Evolutionary conservation across 1,140 invertebrate genomes (phyloP), one percentile per base, ranked within the genome.

Genomic region (Melanaphis sacchari): DNA sequence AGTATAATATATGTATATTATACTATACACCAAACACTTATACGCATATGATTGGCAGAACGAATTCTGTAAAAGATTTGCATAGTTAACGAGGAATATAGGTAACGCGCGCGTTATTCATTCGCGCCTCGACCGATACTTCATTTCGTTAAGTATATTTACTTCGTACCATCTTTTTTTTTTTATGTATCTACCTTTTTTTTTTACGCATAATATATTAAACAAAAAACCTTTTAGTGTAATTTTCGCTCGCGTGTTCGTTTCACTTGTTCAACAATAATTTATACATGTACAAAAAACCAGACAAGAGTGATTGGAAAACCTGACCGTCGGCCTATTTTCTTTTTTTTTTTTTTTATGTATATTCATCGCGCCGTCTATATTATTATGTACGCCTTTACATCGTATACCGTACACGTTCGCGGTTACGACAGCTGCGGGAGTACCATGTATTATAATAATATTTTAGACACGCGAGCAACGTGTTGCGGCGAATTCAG

Each of bases 181-280:
- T 66, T 18, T 76, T 59, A 59, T 6, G 54, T 59, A 59, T 26
- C 26, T 59, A 24, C 11, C 9, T 4, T 66, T 31, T 31, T n/a
- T n/a, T 66, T 31, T 31, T 76, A n/a, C 59, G 3, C 5, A 41
- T 31, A 41, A 40, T 84, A 26, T 15, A 43, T n/a, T 31, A 31
- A 0, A 43, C 46, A 87, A 49, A 52, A 49, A 88, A 43, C n/a
- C 46, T 88, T 88, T 88, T 88, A 88, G 43, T 22, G 40, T 52
- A 52, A 49, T 88, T 87, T 88, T 88, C 46, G 46, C 4, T 88
- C 46, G 87, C 87, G 87, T 88, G 87, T 36, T 52, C 46, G 46
- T 87, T 87, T 31, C 18, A 26, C 82, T 40, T 11, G 82, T 49
- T 49, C 31, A 26, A 41, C 26, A 84, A 41, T 84, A 40, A 40